A percentile compares a stretch with the other conserved stretches of the same genome.
Conservation (phyloP, 2,113 vertebrate species). For the Salvelinus sp. region DNA sequence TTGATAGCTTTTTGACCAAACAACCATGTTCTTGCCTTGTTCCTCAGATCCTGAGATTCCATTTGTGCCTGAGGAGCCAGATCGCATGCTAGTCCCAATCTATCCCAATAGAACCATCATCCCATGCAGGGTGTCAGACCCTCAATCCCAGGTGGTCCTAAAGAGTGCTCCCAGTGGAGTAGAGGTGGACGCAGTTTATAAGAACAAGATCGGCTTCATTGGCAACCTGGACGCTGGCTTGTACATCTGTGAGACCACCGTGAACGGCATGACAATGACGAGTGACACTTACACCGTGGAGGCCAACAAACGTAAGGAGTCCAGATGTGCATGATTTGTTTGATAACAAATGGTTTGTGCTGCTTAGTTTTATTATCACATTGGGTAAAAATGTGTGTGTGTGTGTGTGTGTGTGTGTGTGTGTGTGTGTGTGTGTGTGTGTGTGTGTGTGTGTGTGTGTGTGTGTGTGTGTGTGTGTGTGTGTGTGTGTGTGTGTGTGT, state of each 20-base stretch:
- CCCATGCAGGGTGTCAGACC: constrained; percentile 86
- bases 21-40: background rate
- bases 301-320: constrained; percentile 71
- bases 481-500: no score
- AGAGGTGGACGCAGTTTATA: constrained; percentile 70
- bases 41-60: constrained; percentile 70
- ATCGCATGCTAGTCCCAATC: constrained; percentile 57
- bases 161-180: constrained; percentile 62
- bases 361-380: background rate
- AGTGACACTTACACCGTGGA: constrained; percentile 81
- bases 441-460: no score
- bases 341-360: background rate
- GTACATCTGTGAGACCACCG: constrained; percentile 83
- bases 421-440: background rate
- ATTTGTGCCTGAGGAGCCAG: constrained; percentile 80
- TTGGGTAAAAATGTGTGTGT: background rate
- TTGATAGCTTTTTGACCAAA: background rate
- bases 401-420: no score
- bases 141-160: constrained; percentile 76
- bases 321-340: background rate
- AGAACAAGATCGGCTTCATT: constrained; percentile 83
- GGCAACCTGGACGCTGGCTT: constrained; percentile 73
- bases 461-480: no score
- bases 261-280: constrained; percentile 63
- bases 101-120: constrained; percentile 68